Percentiles rank a stretch among this genome's conserved stretches.
Conservation (phyloP, 2,113 vertebrate genomes). For the Petrocephalus zakoni region DNA sequence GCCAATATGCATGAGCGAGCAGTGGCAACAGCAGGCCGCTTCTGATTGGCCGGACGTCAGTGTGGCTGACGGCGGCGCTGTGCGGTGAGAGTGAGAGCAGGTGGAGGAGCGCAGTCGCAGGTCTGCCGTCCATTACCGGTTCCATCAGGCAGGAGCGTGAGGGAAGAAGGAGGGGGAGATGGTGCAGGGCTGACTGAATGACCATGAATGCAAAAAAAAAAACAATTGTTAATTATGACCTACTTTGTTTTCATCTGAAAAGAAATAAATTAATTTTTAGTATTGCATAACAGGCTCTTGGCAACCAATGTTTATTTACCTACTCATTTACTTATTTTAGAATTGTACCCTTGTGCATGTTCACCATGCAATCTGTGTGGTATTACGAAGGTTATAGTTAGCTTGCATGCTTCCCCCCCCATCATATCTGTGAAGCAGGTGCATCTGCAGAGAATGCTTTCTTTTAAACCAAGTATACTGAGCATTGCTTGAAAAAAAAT, state of each 20-base stretch:
- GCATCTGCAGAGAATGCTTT: slow-evolving; percentile 60
- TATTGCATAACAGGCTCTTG: slow-evolving; percentile 32
- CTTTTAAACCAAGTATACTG: slow-evolving; percentile 57
- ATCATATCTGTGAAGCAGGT: slow-evolving; percentile 54
- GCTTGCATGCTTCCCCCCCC: slow-evolving; percentile 46
- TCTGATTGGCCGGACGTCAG: background rate
- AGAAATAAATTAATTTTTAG: slow-evolving; percentile 33
- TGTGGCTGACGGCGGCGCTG: background rate
- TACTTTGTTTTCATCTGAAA: slow-evolving; percentile 57
- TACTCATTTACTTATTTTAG: slow-evolving; percentile 54
- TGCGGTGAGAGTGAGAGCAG: background rate
- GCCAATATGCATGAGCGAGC: background rate
- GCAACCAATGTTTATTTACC: slow-evolving; percentile 51
- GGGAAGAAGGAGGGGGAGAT: background rate
- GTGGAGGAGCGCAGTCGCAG: background rate
- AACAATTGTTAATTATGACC: slow-evolving; percentile 46
- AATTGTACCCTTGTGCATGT: slow-evolving; percentile 62
- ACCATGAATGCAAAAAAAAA: slow-evolving; percentile 9
- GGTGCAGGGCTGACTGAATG: background rate
- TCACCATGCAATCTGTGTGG: slow-evolving; percentile 59
- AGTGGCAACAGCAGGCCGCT: background rate
- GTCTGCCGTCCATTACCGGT: background rate
- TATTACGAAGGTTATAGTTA: slow-evolving; percentile 41
- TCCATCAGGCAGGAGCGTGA: background rate
- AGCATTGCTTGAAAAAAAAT: slow-evolving; percentile 65